phyloP scores from a whole-genome alignment of 2,113 vertebrate species.

The Scomber scombrus region DNA sequence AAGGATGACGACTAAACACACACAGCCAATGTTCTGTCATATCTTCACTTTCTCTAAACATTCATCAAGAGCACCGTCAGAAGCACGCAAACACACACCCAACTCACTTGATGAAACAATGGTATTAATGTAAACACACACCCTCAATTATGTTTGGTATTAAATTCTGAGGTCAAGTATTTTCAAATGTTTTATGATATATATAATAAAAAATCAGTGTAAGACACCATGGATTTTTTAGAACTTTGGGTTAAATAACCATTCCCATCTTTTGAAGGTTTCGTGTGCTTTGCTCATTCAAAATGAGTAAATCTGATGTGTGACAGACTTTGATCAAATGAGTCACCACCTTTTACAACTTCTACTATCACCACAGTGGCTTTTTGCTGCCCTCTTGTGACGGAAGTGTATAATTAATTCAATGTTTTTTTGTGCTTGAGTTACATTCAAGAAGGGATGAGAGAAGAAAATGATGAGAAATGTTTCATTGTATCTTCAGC shows the following conservation, averaged over 20 bases:
- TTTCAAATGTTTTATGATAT: no score
- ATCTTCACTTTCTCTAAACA: no score
- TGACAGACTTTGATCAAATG: neutral
- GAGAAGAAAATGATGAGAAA: neutral
- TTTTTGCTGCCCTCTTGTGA: constrained; percentile 72
- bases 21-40: no score
- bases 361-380: neutral
- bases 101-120: no score
- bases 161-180: neutral
- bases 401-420: neutral
- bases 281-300: neutral
- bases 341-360: neutral
- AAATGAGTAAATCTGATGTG: no score
- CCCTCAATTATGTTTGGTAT: neutral
- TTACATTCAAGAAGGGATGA: neutral
- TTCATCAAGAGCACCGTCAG: no score
- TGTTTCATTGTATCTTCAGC: neutral
- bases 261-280: neutral
- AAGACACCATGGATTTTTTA: neutral
- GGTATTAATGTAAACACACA: neutral
- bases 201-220: neutral
- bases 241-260: neutral
- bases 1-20: neutral
- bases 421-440: neutral
- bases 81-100: no score